Percentiles rank a stretch among this genome's conserved stretches.
These are phyloP conservation scores for Leptobrachium leishanense DNA, from an alignment of 2,113 vertebrate species.

Conservation along the genomic window DNA sequence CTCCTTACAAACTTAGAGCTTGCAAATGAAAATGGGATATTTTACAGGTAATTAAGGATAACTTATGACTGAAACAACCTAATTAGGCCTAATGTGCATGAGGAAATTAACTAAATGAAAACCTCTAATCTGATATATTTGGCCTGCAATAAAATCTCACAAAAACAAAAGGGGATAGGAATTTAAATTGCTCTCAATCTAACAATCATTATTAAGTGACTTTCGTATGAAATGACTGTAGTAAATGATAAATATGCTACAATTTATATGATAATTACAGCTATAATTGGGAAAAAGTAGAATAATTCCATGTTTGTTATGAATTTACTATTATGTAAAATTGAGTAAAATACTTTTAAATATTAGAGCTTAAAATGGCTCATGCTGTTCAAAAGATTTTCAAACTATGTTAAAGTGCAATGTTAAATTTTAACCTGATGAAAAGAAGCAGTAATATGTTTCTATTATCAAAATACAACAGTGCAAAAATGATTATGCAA, in stretches of 20 bases:
- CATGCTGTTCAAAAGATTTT: too few relatives aligned
- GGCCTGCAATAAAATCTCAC: conserved; percentile 44
- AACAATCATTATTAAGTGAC: conserved; percentile 31
- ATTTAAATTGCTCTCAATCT: conserved; percentile 36
- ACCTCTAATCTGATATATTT: conserved; percentile 50
- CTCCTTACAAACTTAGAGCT: conserved; percentile 45
- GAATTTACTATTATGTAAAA: conserved; percentile 27
- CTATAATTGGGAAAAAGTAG: conserved; percentile 28
- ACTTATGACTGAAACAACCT: conserved; percentile 49
- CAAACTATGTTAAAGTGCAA: too few relatives aligned
- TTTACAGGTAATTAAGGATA: conserved; percentile 49
- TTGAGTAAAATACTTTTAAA: conserved; percentile 1
- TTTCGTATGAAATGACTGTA: conserved; percentile 40
- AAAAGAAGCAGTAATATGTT: too few relatives aligned
- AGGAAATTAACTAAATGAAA: conserved; percentile 49
- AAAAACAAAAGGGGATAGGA: conserved; percentile 42
- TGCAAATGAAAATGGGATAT: conserved; percentile 50
- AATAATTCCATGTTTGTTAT: conserved; percentile 34
- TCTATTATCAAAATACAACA: too few relatives aligned
- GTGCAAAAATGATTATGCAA: too few relatives aligned
- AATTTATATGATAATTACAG: conserved; percentile 46
- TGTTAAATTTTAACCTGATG: too few relatives aligned
- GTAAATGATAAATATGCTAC: conserved; percentile 40
- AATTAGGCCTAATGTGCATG: conserved; percentile 48
- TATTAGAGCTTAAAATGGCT: not conserved